These are phyloP conservation scores for Phainopepla nitens DNA, from an alignment of 2,113 vertebrate genomes.

Conservation along the genomic window DNA sequence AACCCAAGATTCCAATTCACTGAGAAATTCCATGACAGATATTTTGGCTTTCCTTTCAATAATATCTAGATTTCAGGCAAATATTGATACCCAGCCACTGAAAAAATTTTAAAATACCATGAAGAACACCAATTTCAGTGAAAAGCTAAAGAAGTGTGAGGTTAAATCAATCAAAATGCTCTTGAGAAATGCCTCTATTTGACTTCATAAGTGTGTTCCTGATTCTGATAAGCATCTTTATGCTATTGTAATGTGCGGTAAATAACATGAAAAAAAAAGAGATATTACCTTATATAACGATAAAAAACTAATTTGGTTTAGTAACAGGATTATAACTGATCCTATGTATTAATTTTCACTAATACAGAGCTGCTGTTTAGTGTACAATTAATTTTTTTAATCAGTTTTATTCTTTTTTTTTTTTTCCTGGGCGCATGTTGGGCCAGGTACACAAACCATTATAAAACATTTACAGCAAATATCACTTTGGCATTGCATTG, in stretches of 20 bases:
- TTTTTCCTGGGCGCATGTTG: background rate
- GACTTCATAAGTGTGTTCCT: background rate
- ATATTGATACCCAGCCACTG: background rate
- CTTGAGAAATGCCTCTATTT: background rate
- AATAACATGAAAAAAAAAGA: background rate
- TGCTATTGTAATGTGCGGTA: background rate
- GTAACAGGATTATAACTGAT: background rate
- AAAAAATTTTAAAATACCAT: background rate
- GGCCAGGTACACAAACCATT: background rate
- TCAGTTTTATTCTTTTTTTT: background rate
- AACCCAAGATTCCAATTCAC: background rate
- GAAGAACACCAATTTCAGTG: background rate
- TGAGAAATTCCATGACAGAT: background rate
- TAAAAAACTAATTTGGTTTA: background rate
- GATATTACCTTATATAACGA: background rate
- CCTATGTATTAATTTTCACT: background rate
- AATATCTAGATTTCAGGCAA: background rate
- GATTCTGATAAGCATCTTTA: background rate
- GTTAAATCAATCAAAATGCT: background rate
- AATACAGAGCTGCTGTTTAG: background rate
- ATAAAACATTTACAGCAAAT: background rate
- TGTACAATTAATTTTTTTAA: background rate
- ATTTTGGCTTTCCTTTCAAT: background rate
- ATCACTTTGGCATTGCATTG: background rate
- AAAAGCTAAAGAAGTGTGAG: background rate